A percentile compares a stretch with the other conserved stretches of the same genome.
phyloP scores from a whole-genome alignment of 2,113 vertebrate species.

The Corythoichthys intestinalis region DNA sequence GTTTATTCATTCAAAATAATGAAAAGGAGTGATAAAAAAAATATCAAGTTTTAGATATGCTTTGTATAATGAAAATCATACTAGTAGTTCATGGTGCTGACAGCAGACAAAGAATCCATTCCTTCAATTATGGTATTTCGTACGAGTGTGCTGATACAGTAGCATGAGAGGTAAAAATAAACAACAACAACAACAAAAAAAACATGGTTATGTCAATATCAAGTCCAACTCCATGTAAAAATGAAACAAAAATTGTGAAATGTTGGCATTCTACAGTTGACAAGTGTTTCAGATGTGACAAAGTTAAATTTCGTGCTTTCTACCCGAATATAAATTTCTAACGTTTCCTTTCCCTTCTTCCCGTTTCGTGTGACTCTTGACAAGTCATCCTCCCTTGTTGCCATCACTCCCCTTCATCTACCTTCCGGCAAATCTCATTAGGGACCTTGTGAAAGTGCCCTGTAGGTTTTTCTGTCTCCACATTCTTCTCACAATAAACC shows the following conservation, averaged over 20 bases:
- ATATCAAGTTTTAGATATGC: no score
- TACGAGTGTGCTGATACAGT: no score
- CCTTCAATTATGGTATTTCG: no score
- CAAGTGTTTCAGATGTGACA: slow-evolving; percentile 2
- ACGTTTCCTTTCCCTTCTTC: slow-evolving; percentile 4
- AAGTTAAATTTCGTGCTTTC: slow-evolving; percentile 12
- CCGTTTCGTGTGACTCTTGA: slow-evolving; percentile 27
- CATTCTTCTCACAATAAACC: slow-evolving; percentile 35
- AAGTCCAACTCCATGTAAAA: background rate
- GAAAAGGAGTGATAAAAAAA: no score
- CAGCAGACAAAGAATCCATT: no score
- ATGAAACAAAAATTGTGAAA: background rate
- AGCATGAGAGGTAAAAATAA: no score
- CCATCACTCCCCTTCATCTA: slow-evolving; percentile 15
- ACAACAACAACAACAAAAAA: background rate
- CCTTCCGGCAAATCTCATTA: slow-evolving; percentile 21
- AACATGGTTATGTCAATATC: background rate
- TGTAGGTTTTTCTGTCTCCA: slow-evolving; percentile 47
- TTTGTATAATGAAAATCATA: background rate
- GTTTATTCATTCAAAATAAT: no score
- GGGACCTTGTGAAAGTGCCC: slow-evolving; percentile 34
- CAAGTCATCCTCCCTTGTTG: slow-evolving; percentile 6
- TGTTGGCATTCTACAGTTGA: background rate
- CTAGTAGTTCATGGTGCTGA: no score
- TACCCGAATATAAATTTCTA: slow-evolving; percentile 2